Evolutionary conservation across 1,140 invertebrate genomes (phyloP).

Genomic region (Yoshiicerus persimilis): DNA sequence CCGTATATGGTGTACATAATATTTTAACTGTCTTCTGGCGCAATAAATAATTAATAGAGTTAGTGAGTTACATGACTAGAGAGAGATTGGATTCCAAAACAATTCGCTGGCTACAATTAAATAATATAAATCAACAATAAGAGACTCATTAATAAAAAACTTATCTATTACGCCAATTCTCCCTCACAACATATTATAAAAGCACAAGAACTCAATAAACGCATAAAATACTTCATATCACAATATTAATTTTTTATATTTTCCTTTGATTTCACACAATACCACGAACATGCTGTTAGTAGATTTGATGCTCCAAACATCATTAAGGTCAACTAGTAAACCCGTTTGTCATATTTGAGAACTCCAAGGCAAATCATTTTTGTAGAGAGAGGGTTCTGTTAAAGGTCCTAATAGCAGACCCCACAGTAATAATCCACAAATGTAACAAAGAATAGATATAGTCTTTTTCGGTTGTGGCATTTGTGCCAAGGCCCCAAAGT

Average conservation of each 20-base stretch:
- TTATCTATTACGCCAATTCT: too few relatives aligned
- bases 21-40: background rate
- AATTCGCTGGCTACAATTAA: background rate
- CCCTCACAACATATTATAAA: background rate
- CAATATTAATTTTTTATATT: too few relatives aligned
- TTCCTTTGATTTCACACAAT: background rate
- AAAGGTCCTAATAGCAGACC: constrained; percentile 72
- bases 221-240: background rate
- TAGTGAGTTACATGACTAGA: background rate
- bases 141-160: background rate
- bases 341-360: background rate
- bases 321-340: too few relatives aligned
- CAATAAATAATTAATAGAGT: background rate
- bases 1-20: background rate
- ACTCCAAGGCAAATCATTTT: constrained; percentile 60
- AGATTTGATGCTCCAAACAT: too few relatives aligned
- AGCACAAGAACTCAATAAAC: background rate
- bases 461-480: constrained; percentile 66
- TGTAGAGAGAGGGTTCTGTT: constrained; percentile 75
- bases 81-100: background rate
- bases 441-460: constrained; percentile 61
- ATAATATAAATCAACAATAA: background rate
- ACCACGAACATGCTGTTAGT: too few relatives aligned
- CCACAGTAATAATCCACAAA: constrained; percentile 82
- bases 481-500: constrained; percentile 73